These are phyloP conservation scores for Bettongia penicillata DNA, from an alignment of 2,113 vertebrate species.

Conservation along the genomic window DNA sequence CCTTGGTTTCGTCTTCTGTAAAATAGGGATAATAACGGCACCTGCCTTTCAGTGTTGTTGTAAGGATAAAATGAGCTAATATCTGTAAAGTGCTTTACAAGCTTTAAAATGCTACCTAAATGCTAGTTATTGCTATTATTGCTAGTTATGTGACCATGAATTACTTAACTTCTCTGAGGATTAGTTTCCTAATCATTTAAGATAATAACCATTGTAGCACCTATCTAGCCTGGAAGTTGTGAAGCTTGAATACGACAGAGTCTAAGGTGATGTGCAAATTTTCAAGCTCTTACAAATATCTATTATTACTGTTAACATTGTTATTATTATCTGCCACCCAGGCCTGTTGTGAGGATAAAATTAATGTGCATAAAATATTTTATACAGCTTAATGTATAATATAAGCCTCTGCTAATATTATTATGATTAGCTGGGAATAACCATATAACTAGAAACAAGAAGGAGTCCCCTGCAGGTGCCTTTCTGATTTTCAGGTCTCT, in stretches of 20 bases:
- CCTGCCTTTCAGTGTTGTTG: neutral
- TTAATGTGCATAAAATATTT: neutral
- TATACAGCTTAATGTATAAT: neutral
- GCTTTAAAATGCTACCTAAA: neutral
- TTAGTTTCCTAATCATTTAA: neutral
- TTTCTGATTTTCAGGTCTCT: neutral
- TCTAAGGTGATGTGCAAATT: neutral
- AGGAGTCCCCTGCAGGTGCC: neutral
- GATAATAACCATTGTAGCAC: neutral
- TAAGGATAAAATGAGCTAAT: neutral
- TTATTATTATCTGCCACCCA: neutral
- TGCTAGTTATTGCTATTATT: neutral
- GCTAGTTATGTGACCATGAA: neutral
- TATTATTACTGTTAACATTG: neutral
- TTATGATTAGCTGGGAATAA: neutral
- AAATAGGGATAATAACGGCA: neutral
- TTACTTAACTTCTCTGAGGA: neutral
- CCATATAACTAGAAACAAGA: neutral
- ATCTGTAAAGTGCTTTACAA: neutral
- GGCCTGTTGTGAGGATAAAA: neutral
- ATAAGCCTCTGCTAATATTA: neutral
- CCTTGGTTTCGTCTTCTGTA: neutral
- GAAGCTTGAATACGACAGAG: neutral
- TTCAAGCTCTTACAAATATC: neutral
- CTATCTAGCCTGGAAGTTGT: neutral